A percentile compares a stretch with the other conserved stretches of the same genome.
Conservation (phyloP, 2,113 vertebrate species). For the Nibea coibor region DNA sequence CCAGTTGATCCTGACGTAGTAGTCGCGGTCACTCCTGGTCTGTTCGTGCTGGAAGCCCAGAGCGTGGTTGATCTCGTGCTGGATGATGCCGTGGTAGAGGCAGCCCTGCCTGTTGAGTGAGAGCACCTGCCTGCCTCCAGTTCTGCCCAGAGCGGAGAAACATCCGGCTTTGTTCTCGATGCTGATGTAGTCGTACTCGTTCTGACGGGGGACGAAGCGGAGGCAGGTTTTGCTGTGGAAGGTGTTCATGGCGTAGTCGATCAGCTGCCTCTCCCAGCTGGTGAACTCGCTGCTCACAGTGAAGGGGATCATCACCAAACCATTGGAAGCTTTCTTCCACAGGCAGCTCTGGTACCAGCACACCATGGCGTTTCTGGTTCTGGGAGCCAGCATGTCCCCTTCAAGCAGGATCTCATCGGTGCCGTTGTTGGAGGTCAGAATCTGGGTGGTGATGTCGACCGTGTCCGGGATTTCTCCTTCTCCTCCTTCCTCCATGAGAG, state of each 20-base stretch:
- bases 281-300: slow-evolving; percentile 12
- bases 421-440: slow-evolving; percentile 39
- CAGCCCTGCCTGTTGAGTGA: slow-evolving; percentile 26
- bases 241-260: not conserved
- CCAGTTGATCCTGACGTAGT: slow-evolving; percentile 55
- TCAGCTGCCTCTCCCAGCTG: not conserved
- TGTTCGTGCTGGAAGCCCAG: slow-evolving; percentile 61
- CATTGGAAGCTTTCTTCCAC: slow-evolving; percentile 34
- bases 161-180: not conserved
- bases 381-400: slow-evolving; percentile 56
- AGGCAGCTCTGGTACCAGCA: slow-evolving; percentile 24
- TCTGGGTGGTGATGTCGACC: slow-evolving; percentile 31
- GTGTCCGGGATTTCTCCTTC: not conserved
- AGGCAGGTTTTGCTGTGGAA: slow-evolving; percentile 39
- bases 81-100: slow-evolving; percentile 32
- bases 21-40: slow-evolving; percentile 48
- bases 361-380: slow-evolving; percentile 1
- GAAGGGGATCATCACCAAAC: slow-evolving; percentile 46
- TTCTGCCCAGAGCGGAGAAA: slow-evolving; percentile 25
- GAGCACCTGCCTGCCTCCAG: slow-evolving; percentile 27
- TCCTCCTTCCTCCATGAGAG: slow-evolving; percentile 6
- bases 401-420: slow-evolving; percentile 37
- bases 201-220: slow-evolving; percentile 35
- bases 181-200: slow-evolving; percentile 41
- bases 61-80: slow-evolving; percentile 51